A percentile compares a stretch with the other conserved stretches of the same genome.
Evolutionary conservation across 2,113 vertebrate species (phyloP).

Genomic region (Mystacornis crossleyi): DNA sequence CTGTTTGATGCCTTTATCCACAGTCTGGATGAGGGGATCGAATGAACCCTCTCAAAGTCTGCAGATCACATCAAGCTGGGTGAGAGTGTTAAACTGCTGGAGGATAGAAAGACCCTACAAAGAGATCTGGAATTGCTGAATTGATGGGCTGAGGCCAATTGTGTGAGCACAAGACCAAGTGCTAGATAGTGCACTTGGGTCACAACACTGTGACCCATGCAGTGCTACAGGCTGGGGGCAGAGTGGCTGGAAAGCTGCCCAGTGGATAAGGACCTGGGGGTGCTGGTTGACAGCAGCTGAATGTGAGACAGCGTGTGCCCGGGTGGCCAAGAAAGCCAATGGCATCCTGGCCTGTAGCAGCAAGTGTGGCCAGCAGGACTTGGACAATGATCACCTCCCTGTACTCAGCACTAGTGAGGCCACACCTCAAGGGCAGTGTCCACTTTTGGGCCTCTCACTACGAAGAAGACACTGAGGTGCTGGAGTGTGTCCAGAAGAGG

Average conservation of each 20-base stretch:
- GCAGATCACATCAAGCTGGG: not conserved
- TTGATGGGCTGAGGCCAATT: not conserved
- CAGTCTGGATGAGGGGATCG: rapidly evolving
- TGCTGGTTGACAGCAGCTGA: not conserved
- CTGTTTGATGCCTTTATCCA: not conserved
- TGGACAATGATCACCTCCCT: not conserved
- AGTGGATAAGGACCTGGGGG: not conserved
- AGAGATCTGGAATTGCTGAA: not conserved
- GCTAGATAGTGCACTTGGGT: not conserved
- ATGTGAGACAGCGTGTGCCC: rapidly evolving
- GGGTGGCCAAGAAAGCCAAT: not conserved
- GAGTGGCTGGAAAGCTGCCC: not conserved
- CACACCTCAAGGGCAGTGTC: not conserved
- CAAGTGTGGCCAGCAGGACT: not conserved
- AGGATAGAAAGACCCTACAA: not conserved
- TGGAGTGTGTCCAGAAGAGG: not conserved
- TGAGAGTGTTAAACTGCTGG: not conserved
- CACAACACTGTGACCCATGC: not conserved
- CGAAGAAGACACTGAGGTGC: not conserved
- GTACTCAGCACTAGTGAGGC: too few species aligned
- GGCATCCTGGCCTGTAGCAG: not conserved
- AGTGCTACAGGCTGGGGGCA: not conserved
- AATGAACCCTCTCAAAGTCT: not conserved
- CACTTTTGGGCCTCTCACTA: not conserved
- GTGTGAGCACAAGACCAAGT: not conserved